Percentiles rank a stretch among this genome's conserved stretches.
phyloP scores from a whole-genome alignment of 2,888 invertebrate species.

The Eupithecia inturbata region DNA sequence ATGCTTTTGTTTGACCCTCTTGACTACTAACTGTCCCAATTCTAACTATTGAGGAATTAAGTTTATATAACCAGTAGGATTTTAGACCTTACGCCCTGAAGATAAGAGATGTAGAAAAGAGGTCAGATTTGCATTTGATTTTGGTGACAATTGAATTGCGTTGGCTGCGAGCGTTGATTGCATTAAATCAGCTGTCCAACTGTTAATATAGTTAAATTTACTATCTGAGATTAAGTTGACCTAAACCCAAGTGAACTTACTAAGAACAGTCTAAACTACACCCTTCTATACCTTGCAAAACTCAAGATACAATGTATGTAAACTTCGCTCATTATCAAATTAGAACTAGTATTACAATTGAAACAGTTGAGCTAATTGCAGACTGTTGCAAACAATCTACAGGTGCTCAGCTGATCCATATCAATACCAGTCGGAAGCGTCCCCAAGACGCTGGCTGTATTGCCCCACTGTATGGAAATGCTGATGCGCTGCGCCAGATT shows the following conservation, averaged over 20 bases:
- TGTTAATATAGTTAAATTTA: slow-evolving; percentile 14
- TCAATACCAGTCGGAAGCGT: too few species aligned
- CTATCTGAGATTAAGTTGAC: neutral
- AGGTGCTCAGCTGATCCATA: too few species aligned
- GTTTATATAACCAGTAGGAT: neutral
- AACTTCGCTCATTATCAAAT: too few species aligned
- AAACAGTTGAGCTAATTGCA: too few species aligned
- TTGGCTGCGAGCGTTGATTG: slow-evolving; percentile 43
- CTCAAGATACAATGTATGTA: too few species aligned
- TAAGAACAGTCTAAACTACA: too few species aligned
- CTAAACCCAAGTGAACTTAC: neutral
- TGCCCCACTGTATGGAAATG: too few species aligned
- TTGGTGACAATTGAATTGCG: slow-evolving; percentile 54
- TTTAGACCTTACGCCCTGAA: neutral
- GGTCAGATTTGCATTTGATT: slow-evolving; percentile 56
- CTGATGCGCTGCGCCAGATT: too few species aligned
- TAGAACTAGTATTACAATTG: too few species aligned
- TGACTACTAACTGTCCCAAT: neutral
- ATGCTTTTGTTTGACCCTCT: neutral
- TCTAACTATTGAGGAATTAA: neutral
- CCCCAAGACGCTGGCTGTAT: too few species aligned
- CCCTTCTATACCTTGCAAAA: too few species aligned
- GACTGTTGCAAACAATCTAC: too few species aligned
- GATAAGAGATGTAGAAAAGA: slow-evolving; percentile 41
- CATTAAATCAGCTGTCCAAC: slow-evolving; percentile 41